Evolutionary conservation across 2,113 vertebrate genomes (phyloP), one percentile per base, ranked within the genome.

Genomic region (Heptranchias perlo): DNA sequence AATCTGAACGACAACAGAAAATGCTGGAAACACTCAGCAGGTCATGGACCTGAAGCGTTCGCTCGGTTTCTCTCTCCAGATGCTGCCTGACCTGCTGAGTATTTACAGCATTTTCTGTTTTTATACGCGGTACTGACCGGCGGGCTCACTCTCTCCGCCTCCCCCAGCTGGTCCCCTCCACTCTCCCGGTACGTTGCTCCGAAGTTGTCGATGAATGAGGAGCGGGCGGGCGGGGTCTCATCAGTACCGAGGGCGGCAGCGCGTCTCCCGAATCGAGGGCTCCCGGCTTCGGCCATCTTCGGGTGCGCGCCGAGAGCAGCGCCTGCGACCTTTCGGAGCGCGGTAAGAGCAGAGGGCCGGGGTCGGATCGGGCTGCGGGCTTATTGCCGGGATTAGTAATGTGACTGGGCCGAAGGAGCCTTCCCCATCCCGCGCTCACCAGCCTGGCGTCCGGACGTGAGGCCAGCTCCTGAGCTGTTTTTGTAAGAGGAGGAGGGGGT

Each of bases 331-430:
- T 58, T 58, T 58, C 58, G 8, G 58, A 58, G 58, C 58, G 58
- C 58, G 58, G 58, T 58, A 58, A 58, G 58, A 58, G 58, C 58
- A 58, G 58, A 6, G 58, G 58, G 58, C 11, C 65, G 65, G 65
- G 4, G 21, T 18, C 23, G 65, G 65, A 25, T 25, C 23, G 65
- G 65, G 65, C 65, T 67, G 65, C 35, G 16, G 69, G 69, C 35
- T 76, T 96, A 96, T 97, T 25, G 2, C 67, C 54, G 39, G 21
- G 21, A 82, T 16, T 18, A 96, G 67, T 96, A 96, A 96, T 98
- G 97, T 98, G 96, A 96, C 96, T 93, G 86, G 92, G 62, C 92
- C 39, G 16, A 13, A 62, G n/a, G 16, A 94, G n/a, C 62, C 62
- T 8, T 0, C n/a, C 61, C 62, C 61, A 64, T 65, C 92, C 62